Evolutionary conservation across 1,140 invertebrate species (phyloP), one percentile per base, ranked within the genome.

Genomic region (Cyphomyrmex costatus): DNA sequence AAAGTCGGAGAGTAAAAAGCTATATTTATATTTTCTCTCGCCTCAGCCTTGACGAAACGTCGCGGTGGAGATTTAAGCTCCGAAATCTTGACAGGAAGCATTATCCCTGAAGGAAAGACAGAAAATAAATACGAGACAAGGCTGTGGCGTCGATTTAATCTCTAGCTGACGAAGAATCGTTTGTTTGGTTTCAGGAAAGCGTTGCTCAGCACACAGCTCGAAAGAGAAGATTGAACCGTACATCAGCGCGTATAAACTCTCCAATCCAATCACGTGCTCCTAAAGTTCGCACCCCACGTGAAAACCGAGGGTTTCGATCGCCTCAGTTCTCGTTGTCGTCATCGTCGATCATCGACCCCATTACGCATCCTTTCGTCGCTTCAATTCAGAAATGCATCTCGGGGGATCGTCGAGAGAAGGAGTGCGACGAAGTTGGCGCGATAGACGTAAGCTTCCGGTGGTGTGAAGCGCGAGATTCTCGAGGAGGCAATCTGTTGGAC

Each of bases 351-450:
- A 70, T 73, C 60, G 84, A 77, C 19, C 71, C 42, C 7, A 65
- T 36, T 56, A 74, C 66, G 21, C 30, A n/a, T 51, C 65, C n/a
- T 19, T 12, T 46, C 66, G 65, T 30, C 27, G 33, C 8, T 19
- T 42, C 49, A 46, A 60, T 19, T 68, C 42, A n/a, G 53, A 66
- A 60, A 86, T 63, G 88, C 63, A 79, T 42, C 74, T 74, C 71
- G 53, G 53, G 30, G 68, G 27, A 74, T 46, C 79, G n/a, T 83
- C 68, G 36, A 74, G 58, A 30, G 36, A 49, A 83, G 53, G 36
- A 60, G 21, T 10, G 79, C 79, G 27, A 60, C 36, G 51, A 71
- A 58, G 51, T 10, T 58, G 78, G 78, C 65, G 65, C 66, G 30
- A 71, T 24, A 82, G 36, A 82, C 19, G 24, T 60, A 60, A 83